A percentile compares a stretch with the other conserved stretches of the same genome.
Evolutionary conservation across 2,888 invertebrate genomes (phyloP).

Genomic region (Dynastes grantii): DNA sequence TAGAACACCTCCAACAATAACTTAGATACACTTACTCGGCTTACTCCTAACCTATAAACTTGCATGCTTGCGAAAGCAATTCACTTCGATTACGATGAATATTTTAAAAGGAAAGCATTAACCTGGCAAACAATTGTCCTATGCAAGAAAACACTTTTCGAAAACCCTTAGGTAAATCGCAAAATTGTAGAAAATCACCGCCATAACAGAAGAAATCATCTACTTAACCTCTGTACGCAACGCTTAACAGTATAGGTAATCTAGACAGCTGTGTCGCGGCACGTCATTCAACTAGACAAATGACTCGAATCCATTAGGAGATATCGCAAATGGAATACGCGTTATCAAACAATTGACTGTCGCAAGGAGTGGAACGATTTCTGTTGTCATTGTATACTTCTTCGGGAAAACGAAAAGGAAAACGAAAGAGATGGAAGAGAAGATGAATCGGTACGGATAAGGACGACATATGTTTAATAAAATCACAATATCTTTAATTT

Average conservation of each 20-base stretch:
- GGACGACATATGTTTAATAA: constrained; percentile 61
- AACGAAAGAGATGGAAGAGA: constrained; percentile 15
- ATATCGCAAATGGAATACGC: constrained; percentile 56
- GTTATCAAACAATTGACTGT: constrained; percentile 45
- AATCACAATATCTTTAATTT: constrained; percentile 58
- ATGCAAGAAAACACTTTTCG: too few species aligned
- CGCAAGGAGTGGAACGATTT: not conserved
- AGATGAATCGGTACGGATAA: not conserved
- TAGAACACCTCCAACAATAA: too few species aligned
- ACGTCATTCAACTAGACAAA: constrained; percentile 26
- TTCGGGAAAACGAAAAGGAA: not conserved
- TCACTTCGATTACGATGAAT: too few species aligned
- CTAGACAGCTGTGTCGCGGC: not conserved
- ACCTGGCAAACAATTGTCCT: too few species aligned
- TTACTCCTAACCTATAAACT: too few species aligned
- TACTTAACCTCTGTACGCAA: not conserved
- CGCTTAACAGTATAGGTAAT: not conserved
- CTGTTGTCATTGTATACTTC: constrained; percentile 1
- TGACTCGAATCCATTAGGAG: constrained; percentile 59
- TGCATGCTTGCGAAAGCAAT: too few species aligned
- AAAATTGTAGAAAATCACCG: too few species aligned
- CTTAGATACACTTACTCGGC: too few species aligned
- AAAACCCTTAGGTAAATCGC: too few species aligned
- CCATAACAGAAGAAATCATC: not conserved
- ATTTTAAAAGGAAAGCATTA: too few species aligned